phyloP scores from a whole-genome alignment of 1,140 invertebrate species.

The Drosophila arawakana region DNA sequence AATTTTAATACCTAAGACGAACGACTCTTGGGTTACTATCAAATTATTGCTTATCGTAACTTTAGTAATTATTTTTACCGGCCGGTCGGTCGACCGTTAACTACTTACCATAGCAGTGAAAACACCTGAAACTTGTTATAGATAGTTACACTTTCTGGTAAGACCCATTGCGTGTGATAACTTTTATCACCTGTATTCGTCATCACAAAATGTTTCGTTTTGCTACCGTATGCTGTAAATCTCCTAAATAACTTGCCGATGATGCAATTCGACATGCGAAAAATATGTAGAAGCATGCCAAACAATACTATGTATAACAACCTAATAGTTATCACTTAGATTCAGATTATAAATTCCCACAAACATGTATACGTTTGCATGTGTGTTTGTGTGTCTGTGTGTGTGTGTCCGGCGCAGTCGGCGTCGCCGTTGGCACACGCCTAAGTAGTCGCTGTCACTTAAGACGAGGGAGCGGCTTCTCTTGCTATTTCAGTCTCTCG shows the following conservation, averaged over 20 bases:
- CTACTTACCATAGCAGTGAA: constrained; percentile 17
- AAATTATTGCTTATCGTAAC: constrained; percentile 52
- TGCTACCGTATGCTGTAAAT: constrained; percentile 47
- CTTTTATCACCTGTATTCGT: constrained; percentile 50
- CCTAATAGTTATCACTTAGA: constrained; percentile 42
- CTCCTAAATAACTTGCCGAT: constrained; percentile 60
- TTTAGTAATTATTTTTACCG: constrained; percentile 68
- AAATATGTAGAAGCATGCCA: constrained; percentile 30
- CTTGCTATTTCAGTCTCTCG: constrained; percentile 24
- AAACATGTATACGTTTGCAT: constrained; percentile 10
- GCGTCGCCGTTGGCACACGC: constrained; percentile 55
- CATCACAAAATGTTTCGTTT: constrained; percentile 6
- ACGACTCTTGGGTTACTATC: constrained; percentile 36
- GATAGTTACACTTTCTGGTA: constrained; percentile 20
- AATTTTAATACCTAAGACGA: constrained; percentile 37
- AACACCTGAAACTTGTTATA: constrained; percentile 37
- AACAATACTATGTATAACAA: constrained; percentile 31
- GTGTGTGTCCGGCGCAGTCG: constrained; percentile 50
- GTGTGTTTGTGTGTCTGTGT: constrained; percentile 3
- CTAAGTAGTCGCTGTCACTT: constrained; percentile 76
- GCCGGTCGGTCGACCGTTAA: constrained; percentile 39
- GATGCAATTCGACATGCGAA: constrained; percentile 65
- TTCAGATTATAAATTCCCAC: constrained; percentile 30
- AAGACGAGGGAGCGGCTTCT: constrained; percentile 69
- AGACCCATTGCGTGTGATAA: constrained; percentile 52